Base-by-base conservation (phyloP, 2,888 invertebrate species). In the Acrocyrtus sp. region DNA sequence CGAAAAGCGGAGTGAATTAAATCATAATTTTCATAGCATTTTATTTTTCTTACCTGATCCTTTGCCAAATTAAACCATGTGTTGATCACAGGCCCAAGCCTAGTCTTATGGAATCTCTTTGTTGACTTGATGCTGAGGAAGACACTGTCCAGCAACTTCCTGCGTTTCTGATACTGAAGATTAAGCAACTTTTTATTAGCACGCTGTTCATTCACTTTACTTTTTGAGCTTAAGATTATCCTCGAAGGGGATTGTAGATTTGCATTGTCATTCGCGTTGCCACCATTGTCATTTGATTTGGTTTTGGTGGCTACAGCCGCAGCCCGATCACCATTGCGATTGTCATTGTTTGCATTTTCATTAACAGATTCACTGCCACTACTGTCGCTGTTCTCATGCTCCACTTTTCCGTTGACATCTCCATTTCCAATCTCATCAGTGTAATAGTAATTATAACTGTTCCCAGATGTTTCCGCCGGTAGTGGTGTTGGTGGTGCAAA, bases 51-150 rank as follows among this genome's bases (percentile, higher is more conserved):
- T 88, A 95, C 95, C 92, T 97, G 94, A 83, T 94, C 88, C 85
- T 90, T 92, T 60, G 96, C 96, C 83, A 95, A 87, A 85, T 92
- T 92, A 85, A 95, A 96, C 98, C 98, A 98, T 74, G 98, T 98
- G 86, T 92, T 92, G 84, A 96, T 88, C 83, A 98, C 92, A 78
- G 95, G 89, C 63, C 92, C 92, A 83, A 98, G 85, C 82, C 98
- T 89, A 60, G 91, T 90, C 79, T 89, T 87, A 84, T 97, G 95
- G 86, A 94, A 95, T 85, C 90, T 90, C 84, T 91, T 90, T 67
- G 96, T 94, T 76, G 97, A 96, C 87, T 98, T 98, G 66, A 98
- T 95, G 87, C 94, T 94, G 85, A 97, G 93, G 86, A 96, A 96
- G 83, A 97, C 88, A 86, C 96, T 95, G 85, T 92, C 89, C 82